These are phyloP conservation scores for Eulithis prunata DNA, from an alignment of 2,888 invertebrate species.

Conservation along the genomic window DNA sequence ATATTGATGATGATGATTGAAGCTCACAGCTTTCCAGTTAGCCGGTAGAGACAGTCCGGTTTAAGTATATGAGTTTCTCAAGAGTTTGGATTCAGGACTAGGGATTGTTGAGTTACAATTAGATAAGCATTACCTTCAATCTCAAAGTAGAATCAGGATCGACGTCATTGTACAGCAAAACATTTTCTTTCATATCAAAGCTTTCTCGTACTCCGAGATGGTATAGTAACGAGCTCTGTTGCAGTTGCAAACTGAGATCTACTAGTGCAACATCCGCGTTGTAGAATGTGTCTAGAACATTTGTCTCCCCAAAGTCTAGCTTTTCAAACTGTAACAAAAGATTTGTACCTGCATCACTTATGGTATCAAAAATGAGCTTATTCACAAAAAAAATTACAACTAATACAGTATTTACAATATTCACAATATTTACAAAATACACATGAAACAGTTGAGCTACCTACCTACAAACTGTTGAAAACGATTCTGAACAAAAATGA, in stretches of 20 bases:
- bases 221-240: slow-evolving; percentile 97
- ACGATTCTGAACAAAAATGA: too few species aligned
- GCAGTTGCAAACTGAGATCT: slow-evolving; percentile 95
- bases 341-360: too few species aligned
- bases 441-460: too few species aligned
- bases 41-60: too few species aligned
- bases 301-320: slow-evolving; percentile 98
- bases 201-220: slow-evolving; percentile 99
- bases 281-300: slow-evolving; percentile 97
- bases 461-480: too few species aligned
- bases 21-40: too few species aligned
- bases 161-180: slow-evolving; percentile 94
- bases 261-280: slow-evolving; percentile 99
- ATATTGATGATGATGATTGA: too few species aligned
- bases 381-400: too few species aligned
- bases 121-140: slow-evolving; percentile 87
- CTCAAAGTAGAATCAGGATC: slow-evolving; percentile 94
- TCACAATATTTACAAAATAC: too few species aligned
- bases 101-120: not conserved
- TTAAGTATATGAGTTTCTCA: too few species aligned
- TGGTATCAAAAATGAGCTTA: too few species aligned
- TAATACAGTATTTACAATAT: too few species aligned
- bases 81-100: not conserved
- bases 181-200: slow-evolving; percentile 98
- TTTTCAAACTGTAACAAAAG: slow-evolving; percentile 92